Conservation (phyloP, 1,140 invertebrate species). For the Drosophila pruinosa region DNA sequence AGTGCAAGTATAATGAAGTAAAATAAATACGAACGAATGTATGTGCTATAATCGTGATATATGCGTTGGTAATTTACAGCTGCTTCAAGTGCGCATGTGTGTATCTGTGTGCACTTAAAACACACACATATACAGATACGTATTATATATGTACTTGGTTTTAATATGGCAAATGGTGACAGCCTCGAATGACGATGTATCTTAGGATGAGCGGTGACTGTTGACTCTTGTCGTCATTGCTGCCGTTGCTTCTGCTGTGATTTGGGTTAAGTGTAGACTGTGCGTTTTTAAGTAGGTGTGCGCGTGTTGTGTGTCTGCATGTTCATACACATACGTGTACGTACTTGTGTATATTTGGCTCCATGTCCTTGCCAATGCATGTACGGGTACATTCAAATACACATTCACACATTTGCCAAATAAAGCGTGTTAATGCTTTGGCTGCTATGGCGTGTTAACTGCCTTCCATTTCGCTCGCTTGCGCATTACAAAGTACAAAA, state of each 20-base stretch:
- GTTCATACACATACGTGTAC: background rate
- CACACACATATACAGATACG: conserved; percentile 19
- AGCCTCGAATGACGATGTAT: conserved; percentile 47
- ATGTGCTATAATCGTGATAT: conserved; percentile 75
- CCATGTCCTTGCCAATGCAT: conserved; percentile 51
- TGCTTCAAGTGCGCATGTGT: conserved; percentile 33
- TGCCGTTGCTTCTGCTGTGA: conserved; percentile 54
- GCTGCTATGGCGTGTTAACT: conserved; percentile 73
- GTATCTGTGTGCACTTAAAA: conserved; percentile 41
- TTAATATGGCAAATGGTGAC: conserved; percentile 68
- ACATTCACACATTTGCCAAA: conserved; percentile 68
- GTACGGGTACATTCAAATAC: background rate
- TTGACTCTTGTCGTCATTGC: conserved; percentile 45
- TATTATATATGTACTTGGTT: conserved; percentile 36
- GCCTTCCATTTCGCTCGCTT: conserved; percentile 76
- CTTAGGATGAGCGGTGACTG: conserved; percentile 49
- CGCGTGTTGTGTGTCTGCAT: conserved; percentile 33
- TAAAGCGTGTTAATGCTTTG: conserved; percentile 79
- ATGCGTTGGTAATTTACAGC: conserved; percentile 73
- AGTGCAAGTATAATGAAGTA: conserved; percentile 63
- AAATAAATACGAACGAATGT: conserved; percentile 66
- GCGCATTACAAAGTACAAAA: conserved; percentile 61
- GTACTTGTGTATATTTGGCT: background rate
- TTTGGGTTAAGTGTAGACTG: conserved; percentile 79
- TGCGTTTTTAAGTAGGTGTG: conserved; percentile 74